Evolutionary conservation across 2,797 vertebrate species (phyloP), one percentile per base, ranked within the genome.

Genomic region (Momotus momota): DNA sequence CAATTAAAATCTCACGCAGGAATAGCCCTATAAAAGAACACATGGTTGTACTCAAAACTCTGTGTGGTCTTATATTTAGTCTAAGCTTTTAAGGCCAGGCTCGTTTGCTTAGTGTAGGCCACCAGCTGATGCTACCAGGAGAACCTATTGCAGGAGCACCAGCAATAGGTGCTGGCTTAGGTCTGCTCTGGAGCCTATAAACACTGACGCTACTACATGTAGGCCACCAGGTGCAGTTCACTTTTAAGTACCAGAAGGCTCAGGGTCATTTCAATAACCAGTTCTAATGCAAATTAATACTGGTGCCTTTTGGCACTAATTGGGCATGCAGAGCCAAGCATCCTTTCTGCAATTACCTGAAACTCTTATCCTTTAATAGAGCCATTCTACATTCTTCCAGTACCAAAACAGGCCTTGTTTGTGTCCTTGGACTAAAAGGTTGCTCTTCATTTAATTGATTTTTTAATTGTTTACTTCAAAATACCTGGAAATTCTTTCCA

Each of bases 401-500:
- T 66, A 91, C 54, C 82, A 79, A 64, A 65, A 38, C 58, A 90
- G 64, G 51, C 23, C 46, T 46, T 62, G 74, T n/a, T 81, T 58
- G 57, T 85, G 67, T 67, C 88, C 86, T 90, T 88, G 86, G 22
- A 79, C 62, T 84, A 46, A 94, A 94, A 93, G 66, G 73, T 14
- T 93, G 35, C 7, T 88, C 85, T 77, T 60, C 8, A 4, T 78
- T 61, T 82, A 71, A 93, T 94, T 4, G 70, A 90, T 89, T 93
- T 94, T 93, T 94, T 35, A 84, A 91, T 93, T 92, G 82, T 95
- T 95, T 95, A 60, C 80, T 80, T 94, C 77, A 84, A 94, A 94
- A 92, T 88, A 94, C 78, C 88, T 95, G 73, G 73, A 75, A 96
- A 79, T 77, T 31, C 74, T 16, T 88, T 77, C 83, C 82, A 86